Percentiles rank a stretch among this genome's conserved stretches.
Evolutionary conservation across 2,888 invertebrate genomes (phyloP).

Genomic region (Chrysotoxum bicinctum): DNA sequence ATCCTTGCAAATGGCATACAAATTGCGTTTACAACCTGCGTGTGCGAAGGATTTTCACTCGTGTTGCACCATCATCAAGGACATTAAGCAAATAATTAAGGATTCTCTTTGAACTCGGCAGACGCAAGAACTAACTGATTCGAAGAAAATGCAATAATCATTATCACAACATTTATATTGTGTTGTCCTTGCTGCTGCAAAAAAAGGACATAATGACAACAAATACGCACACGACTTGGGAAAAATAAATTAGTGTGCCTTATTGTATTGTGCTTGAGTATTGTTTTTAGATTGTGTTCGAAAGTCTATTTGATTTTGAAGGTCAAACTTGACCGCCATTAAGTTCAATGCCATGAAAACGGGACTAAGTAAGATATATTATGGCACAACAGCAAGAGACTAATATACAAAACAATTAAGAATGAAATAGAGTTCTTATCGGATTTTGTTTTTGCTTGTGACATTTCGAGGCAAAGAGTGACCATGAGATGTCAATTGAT

Average conservation of each 20-base stretch:
- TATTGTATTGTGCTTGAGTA: background rate
- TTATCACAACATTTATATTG: conserved; percentile 35
- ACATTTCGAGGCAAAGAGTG: background rate
- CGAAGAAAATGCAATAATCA: conserved; percentile 54
- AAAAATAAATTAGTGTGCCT: background rate
- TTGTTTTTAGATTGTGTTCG: background rate
- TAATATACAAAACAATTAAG: background rate
- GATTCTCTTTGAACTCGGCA: conserved; percentile 18
- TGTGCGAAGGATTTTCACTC: conserved; percentile 29
- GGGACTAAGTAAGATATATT: conserved; percentile 7
- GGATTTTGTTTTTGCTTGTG: background rate
- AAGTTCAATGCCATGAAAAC: conserved; percentile 25
- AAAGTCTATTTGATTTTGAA: conserved; percentile 4
- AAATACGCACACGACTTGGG: conserved; percentile 36
- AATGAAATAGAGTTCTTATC: conserved; percentile 23
- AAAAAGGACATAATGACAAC: background rate
- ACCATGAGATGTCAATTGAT: background rate
- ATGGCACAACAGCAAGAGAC: background rate
- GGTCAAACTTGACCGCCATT: conserved; percentile 15
- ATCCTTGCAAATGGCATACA: conserved; percentile 45
- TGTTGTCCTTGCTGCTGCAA: conserved; percentile 30
- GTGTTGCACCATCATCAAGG: conserved; percentile 44
- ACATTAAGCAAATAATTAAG: conserved; percentile 37
- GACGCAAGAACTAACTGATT: conserved; percentile 20
- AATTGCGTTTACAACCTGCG: conserved; percentile 45